Percentiles rank a stretch among this genome's conserved stretches.
Conservation (phyloP, 2,113 vertebrate genomes). For the Callospermophilus lateralis region DNA sequence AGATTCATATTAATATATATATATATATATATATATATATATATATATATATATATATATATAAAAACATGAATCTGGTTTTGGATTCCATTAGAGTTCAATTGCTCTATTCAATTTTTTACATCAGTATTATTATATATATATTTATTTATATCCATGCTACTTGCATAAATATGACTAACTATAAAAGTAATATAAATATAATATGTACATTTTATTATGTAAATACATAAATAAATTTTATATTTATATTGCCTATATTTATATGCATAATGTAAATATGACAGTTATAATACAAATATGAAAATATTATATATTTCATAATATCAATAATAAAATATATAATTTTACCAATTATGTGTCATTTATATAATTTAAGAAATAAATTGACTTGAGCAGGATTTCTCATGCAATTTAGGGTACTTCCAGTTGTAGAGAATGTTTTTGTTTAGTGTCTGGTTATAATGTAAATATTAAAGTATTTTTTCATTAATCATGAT, state of each 20-base stretch:
- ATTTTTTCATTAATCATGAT: constrained; percentile 15
- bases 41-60: background rate
- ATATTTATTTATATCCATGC: background rate
- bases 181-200: background rate
- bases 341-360: background rate
- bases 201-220: background rate
- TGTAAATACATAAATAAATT: background rate
- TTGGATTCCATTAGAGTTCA: background rate
- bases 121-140: background rate
- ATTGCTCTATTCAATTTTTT: background rate
- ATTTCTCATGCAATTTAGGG: background rate
- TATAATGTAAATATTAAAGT: background rate
- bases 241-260: background rate
- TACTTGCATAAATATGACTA: background rate
- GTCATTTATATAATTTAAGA: background rate
- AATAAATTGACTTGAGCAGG: background rate
- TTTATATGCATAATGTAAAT: background rate
- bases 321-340: background rate
- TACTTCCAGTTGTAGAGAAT: background rate
- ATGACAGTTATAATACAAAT: background rate
- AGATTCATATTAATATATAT: too few relatives aligned
- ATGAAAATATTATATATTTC: background rate
- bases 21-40: background rate
- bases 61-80: background rate
- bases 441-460: background rate